Percentiles rank a stretch among this genome's conserved stretches.
Evolutionary conservation across 2,113 vertebrate species (phyloP).

Genomic region (Corvus cornix): DNA sequence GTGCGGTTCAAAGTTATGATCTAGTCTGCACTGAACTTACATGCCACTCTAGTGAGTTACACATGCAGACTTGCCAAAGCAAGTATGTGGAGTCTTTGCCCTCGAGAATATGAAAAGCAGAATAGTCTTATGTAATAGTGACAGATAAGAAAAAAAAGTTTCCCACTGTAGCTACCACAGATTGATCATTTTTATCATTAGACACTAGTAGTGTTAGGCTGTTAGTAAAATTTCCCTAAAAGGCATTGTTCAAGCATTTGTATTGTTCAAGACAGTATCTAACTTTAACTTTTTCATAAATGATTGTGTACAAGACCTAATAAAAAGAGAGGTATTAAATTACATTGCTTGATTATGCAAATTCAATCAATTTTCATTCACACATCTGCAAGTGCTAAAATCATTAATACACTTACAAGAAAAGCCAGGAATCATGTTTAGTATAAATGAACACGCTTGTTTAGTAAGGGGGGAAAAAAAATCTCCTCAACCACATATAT

Average conservation of each 20-base stretch:
- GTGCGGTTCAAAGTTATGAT: not conserved
- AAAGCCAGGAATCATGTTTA: not conserved
- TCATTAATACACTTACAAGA: not conserved
- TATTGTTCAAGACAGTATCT: not conserved
- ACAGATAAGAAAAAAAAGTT: not conserved
- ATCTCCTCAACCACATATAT: not conserved
- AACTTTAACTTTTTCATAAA: not conserved
- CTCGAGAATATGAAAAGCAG: conserved; percentile 18
- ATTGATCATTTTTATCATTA: not conserved
- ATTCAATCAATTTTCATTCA: not conserved
- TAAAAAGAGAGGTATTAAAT: not conserved
- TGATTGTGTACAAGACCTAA: not conserved
- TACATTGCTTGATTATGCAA: not conserved
- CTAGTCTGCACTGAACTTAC: conserved; percentile 10
- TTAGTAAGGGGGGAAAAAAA: not conserved
- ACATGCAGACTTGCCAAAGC: conserved; percentile 40
- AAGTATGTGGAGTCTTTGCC: not conserved
- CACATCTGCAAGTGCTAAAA: not conserved
- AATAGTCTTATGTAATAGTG: conserved; percentile 11
- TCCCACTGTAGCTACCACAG: not conserved
- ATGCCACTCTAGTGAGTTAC: conserved; percentile 1
- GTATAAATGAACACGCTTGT: not conserved
- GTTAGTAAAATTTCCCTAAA: not conserved
- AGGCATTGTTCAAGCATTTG: not conserved
- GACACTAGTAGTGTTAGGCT: not conserved